phyloP scores from a whole-genome alignment of 2,888 invertebrate genomes.

The Cremastobaeus sp. region DNA sequence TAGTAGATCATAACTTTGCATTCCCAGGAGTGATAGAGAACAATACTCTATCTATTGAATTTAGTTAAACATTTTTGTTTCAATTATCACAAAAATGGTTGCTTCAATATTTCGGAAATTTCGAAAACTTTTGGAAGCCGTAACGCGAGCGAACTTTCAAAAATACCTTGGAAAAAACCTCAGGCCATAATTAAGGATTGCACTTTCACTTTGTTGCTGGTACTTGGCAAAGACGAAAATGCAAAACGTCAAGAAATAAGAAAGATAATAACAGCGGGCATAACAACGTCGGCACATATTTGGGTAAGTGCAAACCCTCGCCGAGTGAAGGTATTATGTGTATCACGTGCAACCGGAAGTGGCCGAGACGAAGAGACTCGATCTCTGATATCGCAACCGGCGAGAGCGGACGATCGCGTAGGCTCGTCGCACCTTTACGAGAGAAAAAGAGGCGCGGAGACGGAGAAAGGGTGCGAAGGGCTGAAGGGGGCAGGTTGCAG shows the following conservation, averaged over 20 bases:
- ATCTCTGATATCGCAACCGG: conserved; percentile 64
- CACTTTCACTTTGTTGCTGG: conserved; percentile 38
- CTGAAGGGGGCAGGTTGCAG: conserved; percentile 28
- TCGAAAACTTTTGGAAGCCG: neutral
- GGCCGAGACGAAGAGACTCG: conserved; percentile 70
- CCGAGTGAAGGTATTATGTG: conserved; percentile 49
- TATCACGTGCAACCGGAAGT: conserved; percentile 69
- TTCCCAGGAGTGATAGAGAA: no score
- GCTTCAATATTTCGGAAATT: no score
- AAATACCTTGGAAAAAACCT: conserved; percentile 25
- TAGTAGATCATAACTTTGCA: no score
- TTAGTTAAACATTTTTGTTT: no score
- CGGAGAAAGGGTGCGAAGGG: conserved; percentile 22
- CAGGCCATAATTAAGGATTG: conserved; percentile 23
- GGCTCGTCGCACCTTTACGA: conserved; percentile 21
- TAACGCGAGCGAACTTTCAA: conserved; percentile 12
- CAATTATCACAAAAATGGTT: no score
- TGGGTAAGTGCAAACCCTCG: conserved; percentile 40
- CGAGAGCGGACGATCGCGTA: conserved; percentile 51
- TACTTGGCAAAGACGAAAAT: conserved; percentile 26
- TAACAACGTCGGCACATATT: conserved; percentile 39
- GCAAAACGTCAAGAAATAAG: conserved; percentile 25
- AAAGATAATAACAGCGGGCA: conserved; percentile 20
- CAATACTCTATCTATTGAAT: no score
- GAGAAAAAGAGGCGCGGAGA: conserved; percentile 19